phyloP scores from a whole-genome alignment of 2,113 vertebrate species.

The Thinocorus orbignyianus region DNA sequence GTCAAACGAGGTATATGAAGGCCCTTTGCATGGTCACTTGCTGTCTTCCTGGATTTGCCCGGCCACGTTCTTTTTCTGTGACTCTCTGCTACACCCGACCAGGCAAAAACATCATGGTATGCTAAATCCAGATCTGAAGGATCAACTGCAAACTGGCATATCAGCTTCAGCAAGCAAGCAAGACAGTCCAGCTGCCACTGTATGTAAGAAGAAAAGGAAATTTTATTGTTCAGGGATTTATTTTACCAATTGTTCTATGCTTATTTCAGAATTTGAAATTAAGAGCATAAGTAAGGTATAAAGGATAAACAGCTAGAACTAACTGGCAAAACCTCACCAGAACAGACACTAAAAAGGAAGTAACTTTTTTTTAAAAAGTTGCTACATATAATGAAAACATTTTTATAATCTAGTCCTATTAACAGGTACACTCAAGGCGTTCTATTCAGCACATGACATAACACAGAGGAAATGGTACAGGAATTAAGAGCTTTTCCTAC shows the following conservation, averaged over 20 bases:
- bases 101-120: constrained; percentile 97
- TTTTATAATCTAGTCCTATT: neutral
- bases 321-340: neutral
- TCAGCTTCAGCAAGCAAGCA: constrained; percentile 96
- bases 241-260: neutral
- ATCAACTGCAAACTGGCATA: constrained; percentile 98
- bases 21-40: constrained; percentile 91
- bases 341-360: neutral
- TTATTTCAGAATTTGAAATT: neutral
- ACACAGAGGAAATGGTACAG: neutral
- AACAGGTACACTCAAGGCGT: neutral
- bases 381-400: neutral
- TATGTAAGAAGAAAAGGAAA: neutral
- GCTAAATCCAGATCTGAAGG: constrained; percentile 95
- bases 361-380: neutral
- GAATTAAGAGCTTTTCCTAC: neutral
- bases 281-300: neutral
- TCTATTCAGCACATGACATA: neutral
- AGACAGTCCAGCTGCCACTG: constrained; percentile 98
- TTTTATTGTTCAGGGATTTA: neutral
- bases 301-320: neutral
- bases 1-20: constrained; percentile 96
- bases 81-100: constrained; percentile 90
- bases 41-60: constrained; percentile 91
- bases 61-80: constrained; percentile 95